A percentile compares a stretch with the other conserved stretches of the same genome.
phyloP scores from a whole-genome alignment of 1,140 invertebrate species.

The Akabosia matsudoensis region DNA sequence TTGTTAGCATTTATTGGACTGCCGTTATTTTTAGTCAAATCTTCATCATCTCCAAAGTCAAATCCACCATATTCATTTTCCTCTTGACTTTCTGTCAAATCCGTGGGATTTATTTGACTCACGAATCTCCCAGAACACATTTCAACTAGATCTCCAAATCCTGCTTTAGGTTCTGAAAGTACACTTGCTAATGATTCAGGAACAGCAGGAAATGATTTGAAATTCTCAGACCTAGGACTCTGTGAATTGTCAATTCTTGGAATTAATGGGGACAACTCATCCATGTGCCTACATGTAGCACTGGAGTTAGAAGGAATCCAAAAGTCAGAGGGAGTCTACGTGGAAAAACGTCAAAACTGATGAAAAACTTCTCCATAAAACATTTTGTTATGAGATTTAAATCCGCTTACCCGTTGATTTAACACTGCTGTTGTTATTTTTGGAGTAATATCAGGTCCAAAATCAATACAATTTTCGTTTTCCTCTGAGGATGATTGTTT shows the following conservation, averaged over 20 bases:
- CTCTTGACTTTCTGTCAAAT: conserved; percentile 45
- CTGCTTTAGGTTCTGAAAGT: conserved; percentile 23
- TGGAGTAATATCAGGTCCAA: neutral
- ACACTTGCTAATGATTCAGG: neutral
- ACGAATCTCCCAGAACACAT: conserved; percentile 53
- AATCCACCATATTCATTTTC: conserved; percentile 6
- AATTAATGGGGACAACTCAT: neutral
- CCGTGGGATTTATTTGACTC: conserved; percentile 47
- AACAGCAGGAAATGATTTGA: neutral
- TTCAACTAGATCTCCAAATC: conserved; percentile 51
- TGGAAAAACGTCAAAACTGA: neutral
- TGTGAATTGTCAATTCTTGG: neutral
- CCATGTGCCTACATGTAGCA: neutral
- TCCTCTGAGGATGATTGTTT: neutral
- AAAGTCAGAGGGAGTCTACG: neutral
- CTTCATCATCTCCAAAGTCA: conserved; percentile 45
- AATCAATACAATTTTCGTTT: no score
- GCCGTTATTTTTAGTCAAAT: conserved; percentile 49
- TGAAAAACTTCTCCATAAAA: neutral
- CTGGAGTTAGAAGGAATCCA: neutral
- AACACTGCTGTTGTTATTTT: neutral
- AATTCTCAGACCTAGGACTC: neutral
- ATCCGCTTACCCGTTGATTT: neutral
- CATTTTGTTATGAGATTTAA: neutral
- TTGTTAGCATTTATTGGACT: conserved; percentile 49